Evolutionary conservation across 2,113 vertebrate species (phyloP).

Genomic region (Petrocephalus zakoni): DNA sequence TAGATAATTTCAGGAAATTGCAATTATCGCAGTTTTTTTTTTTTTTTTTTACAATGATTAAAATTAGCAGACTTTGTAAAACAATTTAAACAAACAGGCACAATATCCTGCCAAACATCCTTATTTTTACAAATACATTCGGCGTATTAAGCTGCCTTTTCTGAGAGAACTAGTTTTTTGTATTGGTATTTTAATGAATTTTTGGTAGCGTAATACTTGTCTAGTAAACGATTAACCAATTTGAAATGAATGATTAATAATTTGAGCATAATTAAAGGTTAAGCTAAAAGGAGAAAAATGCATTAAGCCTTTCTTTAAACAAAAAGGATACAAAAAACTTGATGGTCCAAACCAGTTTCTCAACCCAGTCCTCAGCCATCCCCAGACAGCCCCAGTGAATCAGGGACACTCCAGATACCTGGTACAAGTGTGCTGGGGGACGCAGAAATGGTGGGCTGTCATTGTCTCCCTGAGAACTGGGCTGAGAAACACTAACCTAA

Average conservation of each 20-base stretch:
- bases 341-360: too few species aligned
- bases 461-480: not conserved
- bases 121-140: not conserved
- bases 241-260: not conserved
- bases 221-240: not conserved
- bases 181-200: not conserved
- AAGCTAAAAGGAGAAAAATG: not conserved
- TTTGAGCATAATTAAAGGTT: not conserved
- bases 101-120: not conserved
- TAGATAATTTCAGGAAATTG: not conserved
- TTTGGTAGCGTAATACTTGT: not conserved
- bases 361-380: too few species aligned
- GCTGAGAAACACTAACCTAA: not conserved
- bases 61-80: not conserved
- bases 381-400: not conserved
- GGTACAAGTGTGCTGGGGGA: not conserved
- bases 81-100: not conserved
- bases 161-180: not conserved
- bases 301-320: not conserved
- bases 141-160: not conserved
- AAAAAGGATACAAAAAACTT: too few species aligned
- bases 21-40: not conserved
- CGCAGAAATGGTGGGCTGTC: not conserved
- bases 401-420: not conserved
- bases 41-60: not conserved